A percentile compares a stretch with the other conserved stretches of the same genome.
These are phyloP conservation scores for Ptiloglossa arizonensis DNA, from an alignment of 1,140 invertebrate species.

Conservation along the genomic window DNA sequence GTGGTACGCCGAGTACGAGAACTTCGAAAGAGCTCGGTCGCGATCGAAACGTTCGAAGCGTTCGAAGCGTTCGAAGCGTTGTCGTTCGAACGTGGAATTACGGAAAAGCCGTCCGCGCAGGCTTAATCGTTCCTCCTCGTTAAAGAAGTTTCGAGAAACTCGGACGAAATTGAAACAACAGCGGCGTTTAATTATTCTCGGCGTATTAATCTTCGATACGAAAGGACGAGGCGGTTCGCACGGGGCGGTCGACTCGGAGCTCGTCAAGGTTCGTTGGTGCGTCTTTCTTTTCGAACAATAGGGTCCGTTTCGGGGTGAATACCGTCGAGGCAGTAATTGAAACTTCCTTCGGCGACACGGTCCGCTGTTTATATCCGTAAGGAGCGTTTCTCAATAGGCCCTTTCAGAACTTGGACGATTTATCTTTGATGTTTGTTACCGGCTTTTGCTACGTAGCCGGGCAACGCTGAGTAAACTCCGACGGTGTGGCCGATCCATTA, in stretches of 20 bases:
- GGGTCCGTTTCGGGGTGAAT: constrained; percentile 1
- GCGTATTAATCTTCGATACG: constrained; percentile 10
- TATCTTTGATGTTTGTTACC: constrained; percentile 71
- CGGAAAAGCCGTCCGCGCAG: no score
- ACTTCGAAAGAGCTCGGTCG: no score
- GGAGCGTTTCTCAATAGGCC: constrained; percentile 55
- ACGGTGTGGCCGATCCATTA: constrained; percentile 71
- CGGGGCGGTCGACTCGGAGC: neutral
- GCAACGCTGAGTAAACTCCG: constrained; percentile 61
- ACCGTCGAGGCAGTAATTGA: constrained; percentile 20
- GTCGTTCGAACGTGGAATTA: no score
- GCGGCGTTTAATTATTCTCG: neutral
- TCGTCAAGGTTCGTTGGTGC: neutral
- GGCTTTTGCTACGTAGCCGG: constrained; percentile 37
- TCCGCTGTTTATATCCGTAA: constrained; percentile 49
- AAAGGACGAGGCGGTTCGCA: neutral
- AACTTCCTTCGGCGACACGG: constrained; percentile 42
- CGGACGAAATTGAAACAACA: neutral
- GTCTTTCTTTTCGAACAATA: constrained; percentile 12
- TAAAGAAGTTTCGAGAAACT: neutral
- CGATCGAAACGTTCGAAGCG: no score
- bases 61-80: no score
- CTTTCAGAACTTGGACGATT: constrained; percentile 67
- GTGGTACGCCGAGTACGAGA: no score
- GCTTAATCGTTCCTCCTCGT: no score